Evolutionary conservation across 2,888 invertebrate species (phyloP), one percentile per base, ranked within the genome.

Genomic region (Heliconius ethilla): DNA sequence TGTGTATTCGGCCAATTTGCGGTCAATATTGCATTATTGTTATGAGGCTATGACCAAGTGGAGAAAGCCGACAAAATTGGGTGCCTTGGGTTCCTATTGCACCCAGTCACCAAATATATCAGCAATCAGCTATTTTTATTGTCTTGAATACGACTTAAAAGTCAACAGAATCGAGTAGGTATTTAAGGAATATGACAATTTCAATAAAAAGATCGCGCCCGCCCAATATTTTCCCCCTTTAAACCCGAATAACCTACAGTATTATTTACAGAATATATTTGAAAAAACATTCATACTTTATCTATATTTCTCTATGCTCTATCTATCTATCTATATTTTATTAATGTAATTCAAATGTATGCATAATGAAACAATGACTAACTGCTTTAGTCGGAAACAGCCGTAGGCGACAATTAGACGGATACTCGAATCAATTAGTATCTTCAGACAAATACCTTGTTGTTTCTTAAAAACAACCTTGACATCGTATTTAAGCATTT

Each of bases 401-500:
- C 73, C 79, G 86, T 89, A 86, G 89, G 89, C 87, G 87, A 86
- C 77, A 83, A 81, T 83, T 76, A 85, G 83, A 85, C 83, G 86
- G 85, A 86, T 87, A 83, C 82, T 81, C 82, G 82, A 83, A 70
- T 81, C 75, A 74, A 80, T 81, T 79, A 74, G 84, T 87, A 85
- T 89, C 86, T 89, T 87, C 85, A 83, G 81, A 82, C 85, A 83
- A 81, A 82, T 83, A 83, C 83, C 89, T 88, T 89, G 88, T 89
- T 87, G 82, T 79, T 83, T 82, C 76, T 79, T 77, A 79, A 81
- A 82, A 80, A 67, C 73, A 78, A 83, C 92, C 92, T 92, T 92
- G 93, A 89, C 91, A 90, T 84, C 82, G 82, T 86, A 85, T 83
- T 79, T 55, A n/a, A n/a, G n/a, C n/a, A n/a, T n/a, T n/a, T n/a